These are phyloP conservation scores for Pocillopora verrucosa DNA, from an alignment of 64 coral and sea anemone genomes.

Conservation along the genomic window DNA sequence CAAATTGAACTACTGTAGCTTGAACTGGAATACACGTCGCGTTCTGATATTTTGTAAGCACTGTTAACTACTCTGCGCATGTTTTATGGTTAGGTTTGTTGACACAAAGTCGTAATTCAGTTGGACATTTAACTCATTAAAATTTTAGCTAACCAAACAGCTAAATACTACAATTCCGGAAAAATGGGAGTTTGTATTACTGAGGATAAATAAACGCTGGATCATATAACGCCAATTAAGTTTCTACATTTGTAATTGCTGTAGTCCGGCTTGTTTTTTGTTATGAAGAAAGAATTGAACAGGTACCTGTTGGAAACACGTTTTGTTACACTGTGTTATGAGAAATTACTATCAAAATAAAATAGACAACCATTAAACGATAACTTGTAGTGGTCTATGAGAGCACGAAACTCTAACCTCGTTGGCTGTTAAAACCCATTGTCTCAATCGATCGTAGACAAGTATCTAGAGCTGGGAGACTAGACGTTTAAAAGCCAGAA, in stretches of 20 bases:
- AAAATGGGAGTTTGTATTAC: too few species aligned
- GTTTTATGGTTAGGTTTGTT: not conserved
- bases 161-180: too few species aligned
- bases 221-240: too few species aligned
- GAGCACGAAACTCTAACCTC: not conserved
- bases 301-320: slow-evolving; percentile 14
- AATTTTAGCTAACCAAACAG: too few species aligned
- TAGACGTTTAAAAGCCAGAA: too few species aligned
- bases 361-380: not conserved
- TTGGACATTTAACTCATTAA: not conserved
- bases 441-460: too few species aligned
- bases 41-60: not conserved
- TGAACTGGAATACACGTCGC: not conserved
- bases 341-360: not conserved
- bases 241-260: not conserved
- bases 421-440: too few species aligned
- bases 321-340: not conserved
- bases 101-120: not conserved
- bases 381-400: not conserved
- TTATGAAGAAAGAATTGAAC: not conserved
- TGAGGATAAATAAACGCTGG: too few species aligned
- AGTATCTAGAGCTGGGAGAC: too few species aligned
- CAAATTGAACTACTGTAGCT: not conserved
- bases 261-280: not conserved
- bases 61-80: not conserved